These are phyloP conservation scores for Bombus consobrinus DNA, from an alignment of 1,140 invertebrate species.

Conservation along the genomic window DNA sequence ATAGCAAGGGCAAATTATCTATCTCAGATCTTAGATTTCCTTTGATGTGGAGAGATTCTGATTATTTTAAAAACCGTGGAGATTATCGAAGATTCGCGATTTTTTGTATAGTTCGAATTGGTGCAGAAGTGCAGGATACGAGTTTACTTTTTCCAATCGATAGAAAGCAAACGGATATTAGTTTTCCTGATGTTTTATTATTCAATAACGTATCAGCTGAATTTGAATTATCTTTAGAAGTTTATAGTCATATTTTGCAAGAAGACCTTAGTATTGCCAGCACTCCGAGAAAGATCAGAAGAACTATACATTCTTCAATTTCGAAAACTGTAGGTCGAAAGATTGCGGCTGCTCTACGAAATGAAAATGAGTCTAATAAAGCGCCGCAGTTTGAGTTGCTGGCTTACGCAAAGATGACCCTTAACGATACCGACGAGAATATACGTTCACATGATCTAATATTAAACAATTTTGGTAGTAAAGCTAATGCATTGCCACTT, in stretches of 20 bases:
- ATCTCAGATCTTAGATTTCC: constrained; percentile 87
- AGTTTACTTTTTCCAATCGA: constrained; percentile 87
- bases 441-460: constrained; percentile 83
- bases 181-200: constrained; percentile 87
- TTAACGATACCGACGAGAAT: constrained; percentile 85
- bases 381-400: constrained; percentile 88
- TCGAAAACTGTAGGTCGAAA: constrained; percentile 88
- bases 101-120: constrained; percentile 87
- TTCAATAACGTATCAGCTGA: constrained; percentile 86
- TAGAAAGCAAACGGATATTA: constrained; percentile 87
- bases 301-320: constrained; percentile 88
- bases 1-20: constrained; percentile 81
- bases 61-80: constrained; percentile 90
- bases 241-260: constrained; percentile 87
- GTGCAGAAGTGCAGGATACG: constrained; percentile 88
- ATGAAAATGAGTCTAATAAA: constrained; percentile 83
- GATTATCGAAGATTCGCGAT: constrained; percentile 89
- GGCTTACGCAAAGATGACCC: constrained; percentile 85
- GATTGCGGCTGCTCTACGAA: constrained; percentile 83
- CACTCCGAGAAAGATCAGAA: constrained; percentile 87
- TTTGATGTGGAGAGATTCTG: constrained; percentile 88
- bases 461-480: constrained; percentile 83
- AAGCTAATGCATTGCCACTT: constrained; percentile 85
- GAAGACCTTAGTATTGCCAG: constrained; percentile 88
- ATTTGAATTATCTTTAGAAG: constrained; percentile 87